Base-by-base conservation (phyloP, 2,888 invertebrate genomes). In the Dasysyrphus albostriatus region DNA sequence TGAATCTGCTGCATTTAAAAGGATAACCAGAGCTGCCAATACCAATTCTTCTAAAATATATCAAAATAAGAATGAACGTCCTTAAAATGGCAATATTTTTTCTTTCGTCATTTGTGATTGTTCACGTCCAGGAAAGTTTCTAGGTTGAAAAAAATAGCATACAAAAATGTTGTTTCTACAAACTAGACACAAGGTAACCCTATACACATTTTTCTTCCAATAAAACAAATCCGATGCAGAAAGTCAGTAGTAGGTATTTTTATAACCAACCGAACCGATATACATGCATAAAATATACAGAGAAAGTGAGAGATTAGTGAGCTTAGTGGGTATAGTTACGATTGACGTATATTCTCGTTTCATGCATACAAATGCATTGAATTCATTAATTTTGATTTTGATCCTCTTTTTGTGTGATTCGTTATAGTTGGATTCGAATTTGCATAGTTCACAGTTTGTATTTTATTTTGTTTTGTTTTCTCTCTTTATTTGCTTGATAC, bases 331-430 rank as follows among this genome's bases (percentile, higher is more conserved):
- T 39, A 69, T 29, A 69, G 39, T 37, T 69, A 54, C 69, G 69
- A 69, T 69, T 69, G 69, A 69, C 69, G 51, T 69, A 69, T 54
- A 69, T 69, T 69, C 39, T 69, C 69, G 47, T 49, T 69, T 69
- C 39, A 69, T 69, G 77, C 75, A 75, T 65, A 56, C 65, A 44
- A 73, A 73, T 75, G 83, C 67, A 79, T 37, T 74, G 74, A 74
- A 83, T 83, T 70, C 69, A 69, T 83, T 83, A 63, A 74, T 67
- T 79, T 49, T 75, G 70, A 79, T 83, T 79, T 75, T 42, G 69
- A 79, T n/a, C 51, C 47, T 63, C 74, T 70, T 63, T 70, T 29
- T 34, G 51, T 44, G 19, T 24, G 12, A 39, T 19, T 59, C 37
- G 37, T 59, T 59, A 37, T 37, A 34, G 34, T 72, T 47, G 16